These are phyloP conservation scores for Diorhabda carinulata DNA, from an alignment of 1,140 invertebrate species.

Conservation along the genomic window DNA sequence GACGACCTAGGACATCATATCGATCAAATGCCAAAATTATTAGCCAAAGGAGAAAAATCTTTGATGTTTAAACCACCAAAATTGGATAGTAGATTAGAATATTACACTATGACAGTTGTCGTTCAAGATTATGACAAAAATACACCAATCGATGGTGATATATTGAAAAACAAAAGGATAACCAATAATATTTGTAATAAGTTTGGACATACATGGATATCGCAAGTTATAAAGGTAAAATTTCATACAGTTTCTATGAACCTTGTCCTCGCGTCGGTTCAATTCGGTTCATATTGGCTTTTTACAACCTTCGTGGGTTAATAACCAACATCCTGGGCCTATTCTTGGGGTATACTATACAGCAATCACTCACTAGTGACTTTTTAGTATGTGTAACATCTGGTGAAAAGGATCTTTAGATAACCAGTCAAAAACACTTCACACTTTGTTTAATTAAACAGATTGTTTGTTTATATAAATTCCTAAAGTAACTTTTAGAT, in stretches of 20 bases:
- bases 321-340: too few species aligned
- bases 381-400: too few species aligned
- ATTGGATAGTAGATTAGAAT: conserved; percentile 29
- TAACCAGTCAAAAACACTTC: too few species aligned
- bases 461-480: too few species aligned
- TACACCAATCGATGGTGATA: conserved; percentile 17
- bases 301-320: too few species aligned
- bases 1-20: conserved; percentile 35
- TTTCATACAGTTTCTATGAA: not conserved
- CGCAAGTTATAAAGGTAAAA: conserved; percentile 30
- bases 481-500: too few species aligned
- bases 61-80: conserved; percentile 30
- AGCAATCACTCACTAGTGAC: too few species aligned
- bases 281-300: not conserved
- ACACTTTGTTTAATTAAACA: too few species aligned
- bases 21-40: conserved; percentile 32
- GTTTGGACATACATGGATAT: conserved; percentile 36
- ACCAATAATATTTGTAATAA: conserved; percentile 32
- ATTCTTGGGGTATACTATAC: too few species aligned
- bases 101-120: conserved; percentile 27
- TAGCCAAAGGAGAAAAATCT: conserved; percentile 26
- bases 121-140: conserved; percentile 36
- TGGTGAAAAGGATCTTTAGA: too few species aligned
- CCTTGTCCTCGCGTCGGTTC: not conserved
- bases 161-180: conserved; percentile 25